Evolutionary conservation across 2,797 vertebrate species (phyloP), one percentile per base, ranked within the genome.

Genomic region (Scyliorhinus canicula): DNA sequence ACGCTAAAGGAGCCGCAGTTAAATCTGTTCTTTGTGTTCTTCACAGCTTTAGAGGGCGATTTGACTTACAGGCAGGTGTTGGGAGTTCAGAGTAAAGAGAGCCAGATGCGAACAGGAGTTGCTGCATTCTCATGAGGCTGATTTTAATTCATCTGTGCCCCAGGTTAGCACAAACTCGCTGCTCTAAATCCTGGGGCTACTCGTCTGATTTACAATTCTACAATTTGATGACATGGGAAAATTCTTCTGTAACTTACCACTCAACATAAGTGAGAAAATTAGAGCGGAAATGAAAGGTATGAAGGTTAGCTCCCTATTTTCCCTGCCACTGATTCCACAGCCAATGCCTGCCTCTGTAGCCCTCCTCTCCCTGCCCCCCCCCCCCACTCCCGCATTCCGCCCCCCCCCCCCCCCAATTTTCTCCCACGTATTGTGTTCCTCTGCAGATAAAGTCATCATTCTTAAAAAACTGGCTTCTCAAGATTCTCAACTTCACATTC

Each of bases 101-200:
- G 96, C 95, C 96, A 97, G 96, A 97, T 97, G 96, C 96, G 95
- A 95, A 88, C 95, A 96, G 96, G 96, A 97, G 95, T 95, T 96
- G 95, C 95, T 96, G 96, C 12, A 21, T 96, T 96, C 96, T 96
- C 97, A 0, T 16, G 97, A 96, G 96, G 95, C 96, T 97, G 96
- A 96, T 97, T 97, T 97, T 97, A 97, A 97, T 97, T 97, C 97
- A 97, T 95, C 96, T 95, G 0, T 97, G 96, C 97, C 97, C 96
- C 97, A 93, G 96, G 97, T 97, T 96, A 95, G 63, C 95, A n/a
- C 96, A 96, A 95, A 97, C 96, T 97, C 96, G 96, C 96, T 96
- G 96, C 96, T 97, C 96, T 96, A 96, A 97, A 97, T 97, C 97
- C 97, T 97, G 96, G 96, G 96, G 97, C 97, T 97, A 97, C 97